Base-by-base conservation (phyloP, 2,888 invertebrate species). In the Leistus spinibarbis region DNA sequence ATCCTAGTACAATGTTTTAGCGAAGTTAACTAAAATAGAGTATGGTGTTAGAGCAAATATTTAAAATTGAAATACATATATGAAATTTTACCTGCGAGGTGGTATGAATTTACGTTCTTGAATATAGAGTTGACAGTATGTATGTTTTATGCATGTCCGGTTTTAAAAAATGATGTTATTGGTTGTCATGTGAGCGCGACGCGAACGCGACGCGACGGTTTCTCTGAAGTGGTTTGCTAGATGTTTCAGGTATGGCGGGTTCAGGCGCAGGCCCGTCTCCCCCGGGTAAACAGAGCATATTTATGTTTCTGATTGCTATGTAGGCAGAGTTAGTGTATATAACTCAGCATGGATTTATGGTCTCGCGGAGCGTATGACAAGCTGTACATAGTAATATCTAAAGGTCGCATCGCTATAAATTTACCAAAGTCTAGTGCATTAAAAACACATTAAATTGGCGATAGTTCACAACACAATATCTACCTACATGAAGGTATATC, bases 251-350 rank as follows among this genome's bases (percentile, higher is more conserved):
- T 40, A 40, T 40, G 40, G 40, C 40, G 40, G 40, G 7, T 40
- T n/a, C n/a, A n/a, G n/a, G n/a, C n/a, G n/a, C 40, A 40, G 40
- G 40, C 40, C 72, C 40, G 56, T 73, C 24, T 64, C 73, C 67
- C 73, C 54, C 60, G 73, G 62, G 73, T 73, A 73, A 73, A 67
- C 60, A 60, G 73, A 40, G 67, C 67, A 73, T 73, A 73, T 73
- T 73, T 73, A 73, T 73, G 73, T 67, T 73, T 73, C 73, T 73
- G 73, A 72, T 72, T 72, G 72, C 72, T 72, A 72, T 72, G 72
- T 72, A 72, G 72, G 65, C 66, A 72, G 72, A 72, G 57, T 57
- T 57, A 66, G 66, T 66, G 66, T 57, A 66, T 72, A 72, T 73
- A 73, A 67, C 73, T 73, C 67, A 67, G 54, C 66, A 73, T 73